A percentile compares a stretch with the other conserved stretches of the same genome.
Evolutionary conservation across 2,113 vertebrate species (phyloP).

Genomic region (Amazona guildingii): DNA sequence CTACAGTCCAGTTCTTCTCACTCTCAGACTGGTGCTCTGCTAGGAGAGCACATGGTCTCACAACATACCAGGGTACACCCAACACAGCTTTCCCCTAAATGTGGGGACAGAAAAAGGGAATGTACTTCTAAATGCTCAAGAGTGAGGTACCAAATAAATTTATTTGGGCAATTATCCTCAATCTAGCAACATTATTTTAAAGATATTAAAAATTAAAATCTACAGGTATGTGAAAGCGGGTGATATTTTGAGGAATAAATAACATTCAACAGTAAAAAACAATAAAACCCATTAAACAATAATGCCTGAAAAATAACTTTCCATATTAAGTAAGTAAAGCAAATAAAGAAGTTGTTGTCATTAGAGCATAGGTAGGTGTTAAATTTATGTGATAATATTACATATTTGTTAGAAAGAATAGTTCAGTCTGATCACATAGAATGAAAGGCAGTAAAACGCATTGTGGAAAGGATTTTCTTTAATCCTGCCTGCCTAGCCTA

Average conservation of each 20-base stretch:
- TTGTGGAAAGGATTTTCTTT: conserved; percentile 34
- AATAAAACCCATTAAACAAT: neutral
- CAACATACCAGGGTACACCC: accelerated
- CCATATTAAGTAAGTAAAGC: neutral
- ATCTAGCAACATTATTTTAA: neutral
- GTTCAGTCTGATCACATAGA: neutral
- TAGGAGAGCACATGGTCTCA: accelerated
- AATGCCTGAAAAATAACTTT: neutral
- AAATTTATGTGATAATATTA: conserved; percentile 29
- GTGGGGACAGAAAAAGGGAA: accelerated
- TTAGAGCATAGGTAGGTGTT: neutral
- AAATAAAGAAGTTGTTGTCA: neutral
- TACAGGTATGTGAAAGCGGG: neutral
- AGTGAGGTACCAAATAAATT: neutral
- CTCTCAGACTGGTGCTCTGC: neutral
- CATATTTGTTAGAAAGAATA: neutral
- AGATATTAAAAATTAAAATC: neutral
- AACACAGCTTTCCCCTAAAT: neutral
- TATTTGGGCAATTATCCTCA: neutral
- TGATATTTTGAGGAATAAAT: neutral
- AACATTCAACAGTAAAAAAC: neutral
- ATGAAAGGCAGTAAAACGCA: neutral
- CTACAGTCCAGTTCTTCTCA: neutral
- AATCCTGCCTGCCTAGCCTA: neutral
- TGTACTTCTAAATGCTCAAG: neutral